Evolutionary conservation across 1,140 invertebrate genomes (phyloP).

Genomic region (Drosophila paulistorum): DNA sequence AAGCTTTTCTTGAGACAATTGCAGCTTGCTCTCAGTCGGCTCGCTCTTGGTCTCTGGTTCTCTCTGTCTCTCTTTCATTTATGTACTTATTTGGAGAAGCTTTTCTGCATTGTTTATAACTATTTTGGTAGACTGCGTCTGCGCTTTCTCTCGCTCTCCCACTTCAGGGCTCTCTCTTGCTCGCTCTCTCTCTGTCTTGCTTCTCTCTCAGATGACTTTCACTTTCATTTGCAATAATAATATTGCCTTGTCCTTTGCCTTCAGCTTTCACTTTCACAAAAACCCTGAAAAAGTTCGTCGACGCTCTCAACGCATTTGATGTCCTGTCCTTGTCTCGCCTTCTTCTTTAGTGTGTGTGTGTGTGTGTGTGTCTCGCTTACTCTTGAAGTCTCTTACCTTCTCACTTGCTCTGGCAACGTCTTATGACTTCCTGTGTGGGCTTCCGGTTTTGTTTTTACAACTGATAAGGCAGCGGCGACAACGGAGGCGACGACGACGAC

Average conservation of each 20-base stretch:
- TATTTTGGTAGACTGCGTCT: conserved; percentile 42
- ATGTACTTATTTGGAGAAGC: neutral
- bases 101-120: conserved; percentile 58
- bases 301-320: conserved; percentile 24
- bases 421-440: conserved; percentile 73
- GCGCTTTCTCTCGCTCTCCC: conserved; percentile 40
- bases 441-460: conserved; percentile 81
- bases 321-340: neutral
- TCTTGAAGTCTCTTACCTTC: conserved; percentile 24
- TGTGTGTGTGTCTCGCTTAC: conserved; percentile 14
- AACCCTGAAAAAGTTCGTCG: conserved; percentile 78
- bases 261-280: conserved; percentile 68
- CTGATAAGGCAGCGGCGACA: conserved; percentile 71
- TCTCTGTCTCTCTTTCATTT: conserved; percentile 20
- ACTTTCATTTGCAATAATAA: conserved; percentile 50
- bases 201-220: conserved; percentile 50
- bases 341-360: neutral
- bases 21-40: conserved; percentile 22
- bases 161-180: conserved; percentile 12
- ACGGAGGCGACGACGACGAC: conserved; percentile 1
- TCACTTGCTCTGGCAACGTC: conserved; percentile 19
- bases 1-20: conserved; percentile 74
- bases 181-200: neutral
- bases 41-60: conserved; percentile 20
- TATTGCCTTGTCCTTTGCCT: conserved; percentile 73